Conservation (phyloP, 2,113 vertebrate species). For the Thunnus maccoyii region DNA sequence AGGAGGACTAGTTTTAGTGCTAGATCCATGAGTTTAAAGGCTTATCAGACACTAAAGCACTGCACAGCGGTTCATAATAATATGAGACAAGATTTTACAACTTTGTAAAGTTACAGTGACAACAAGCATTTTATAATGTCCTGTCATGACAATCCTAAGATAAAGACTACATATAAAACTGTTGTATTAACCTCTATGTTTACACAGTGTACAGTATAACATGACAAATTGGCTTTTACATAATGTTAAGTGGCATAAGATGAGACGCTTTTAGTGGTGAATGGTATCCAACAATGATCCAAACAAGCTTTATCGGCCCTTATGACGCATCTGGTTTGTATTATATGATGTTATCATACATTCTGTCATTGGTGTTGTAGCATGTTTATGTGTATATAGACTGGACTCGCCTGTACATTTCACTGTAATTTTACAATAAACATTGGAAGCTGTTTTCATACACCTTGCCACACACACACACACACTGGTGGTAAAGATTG, state of each 20-base stretch:
- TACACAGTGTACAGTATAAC: no score
- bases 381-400: not conserved
- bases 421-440: not conserved
- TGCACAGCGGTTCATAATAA: no score
- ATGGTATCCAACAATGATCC: not conserved
- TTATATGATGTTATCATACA: not conserved
- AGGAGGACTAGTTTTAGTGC: no score
- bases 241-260: not conserved
- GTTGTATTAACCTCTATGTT: not conserved
- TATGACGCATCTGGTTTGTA: not conserved
- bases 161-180: not conserved
- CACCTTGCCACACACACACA: slow-evolving; percentile 7
- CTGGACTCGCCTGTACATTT: not conserved
- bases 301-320: not conserved
- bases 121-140: no score
- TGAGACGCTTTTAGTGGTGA: not conserved
- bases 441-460: not conserved
- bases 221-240: not conserved
- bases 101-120: no score
- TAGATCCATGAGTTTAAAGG: no score
- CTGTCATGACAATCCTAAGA: not conserved
- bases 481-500: not conserved
- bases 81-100: no score
- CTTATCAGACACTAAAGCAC: no score
- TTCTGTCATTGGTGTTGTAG: not conserved